These are phyloP conservation scores for Vidua chalybeata DNA, from an alignment of 2,113 vertebrate species.

Conservation along the genomic window DNA sequence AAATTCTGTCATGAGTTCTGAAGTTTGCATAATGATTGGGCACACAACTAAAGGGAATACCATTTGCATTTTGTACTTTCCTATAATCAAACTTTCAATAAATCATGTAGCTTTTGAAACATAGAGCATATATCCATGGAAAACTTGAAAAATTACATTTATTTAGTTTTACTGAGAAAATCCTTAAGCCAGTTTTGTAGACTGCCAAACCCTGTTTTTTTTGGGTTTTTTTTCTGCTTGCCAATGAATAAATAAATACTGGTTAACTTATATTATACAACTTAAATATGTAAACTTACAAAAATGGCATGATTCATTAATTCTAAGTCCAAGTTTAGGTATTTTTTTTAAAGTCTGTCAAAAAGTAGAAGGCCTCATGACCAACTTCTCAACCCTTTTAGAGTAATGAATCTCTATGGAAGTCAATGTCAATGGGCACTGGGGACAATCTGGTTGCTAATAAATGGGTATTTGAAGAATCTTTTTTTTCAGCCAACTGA, in stretches of 20 bases:
- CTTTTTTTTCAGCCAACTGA: not conserved
- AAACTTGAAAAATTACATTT: not conserved
- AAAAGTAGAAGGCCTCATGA: not conserved
- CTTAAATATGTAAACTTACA: not conserved
- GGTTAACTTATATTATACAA: not conserved
- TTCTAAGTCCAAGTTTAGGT: not conserved
- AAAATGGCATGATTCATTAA: not conserved
- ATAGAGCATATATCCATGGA: not conserved
- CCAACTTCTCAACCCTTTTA: not conserved
- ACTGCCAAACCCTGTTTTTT: not conserved
- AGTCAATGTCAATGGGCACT: not conserved
- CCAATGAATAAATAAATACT: not conserved
- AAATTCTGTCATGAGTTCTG: not conserved
- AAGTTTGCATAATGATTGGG: not conserved
- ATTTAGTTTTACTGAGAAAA: not conserved
- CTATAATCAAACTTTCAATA: not conserved
- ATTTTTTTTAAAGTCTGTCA: not conserved
- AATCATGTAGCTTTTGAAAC: not conserved
- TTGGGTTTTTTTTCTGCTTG: not conserved
- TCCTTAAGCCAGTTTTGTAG: not conserved
- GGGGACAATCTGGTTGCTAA: not conserved
- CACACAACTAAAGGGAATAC: not conserved
- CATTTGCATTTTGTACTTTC: not conserved
- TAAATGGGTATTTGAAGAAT: not conserved
- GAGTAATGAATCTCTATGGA: not conserved